Evolutionary conservation across 23 tunicate genomes (phyloP).

Genomic region (Halocynthia aurantium): DNA sequence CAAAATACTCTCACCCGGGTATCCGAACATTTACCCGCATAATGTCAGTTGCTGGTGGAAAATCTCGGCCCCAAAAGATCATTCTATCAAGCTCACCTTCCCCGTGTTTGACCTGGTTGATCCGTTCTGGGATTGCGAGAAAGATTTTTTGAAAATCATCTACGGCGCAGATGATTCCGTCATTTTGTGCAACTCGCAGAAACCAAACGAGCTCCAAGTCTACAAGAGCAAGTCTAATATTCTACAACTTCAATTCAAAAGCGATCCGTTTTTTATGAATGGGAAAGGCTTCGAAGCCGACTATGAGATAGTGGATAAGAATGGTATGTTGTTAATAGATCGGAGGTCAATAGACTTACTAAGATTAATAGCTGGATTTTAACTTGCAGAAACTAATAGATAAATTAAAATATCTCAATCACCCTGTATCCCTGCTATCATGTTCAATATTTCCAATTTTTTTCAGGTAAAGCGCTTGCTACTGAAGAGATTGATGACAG

Average conservation of each 20-base stretch:
- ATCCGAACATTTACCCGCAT: background rate
- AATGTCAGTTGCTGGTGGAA: background rate
- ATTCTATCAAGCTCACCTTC: background rate
- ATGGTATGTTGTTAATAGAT: background rate
- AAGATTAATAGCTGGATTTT: too few relatives aligned
- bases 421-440: too few relatives aligned
- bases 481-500: too few relatives aligned
- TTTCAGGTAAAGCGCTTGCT: too few relatives aligned
- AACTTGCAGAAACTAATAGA: too few relatives aligned
- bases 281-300: slow-evolving; percentile 18
- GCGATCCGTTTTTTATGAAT: slow-evolving; percentile 10
- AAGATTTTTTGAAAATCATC: background rate
- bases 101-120: background rate
- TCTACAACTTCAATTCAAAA: background rate
- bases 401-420: too few relatives aligned
- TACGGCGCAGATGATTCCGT: background rate
- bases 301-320: background rate
- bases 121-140: background rate
- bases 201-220: background rate
- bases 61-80: background rate
- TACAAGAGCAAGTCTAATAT: background rate
- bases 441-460: too few relatives aligned
- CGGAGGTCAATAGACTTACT: too few relatives aligned
- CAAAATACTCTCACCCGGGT: background rate
- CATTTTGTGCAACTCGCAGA: background rate